Percentiles rank a stretch among this genome's conserved stretches.
Conservation (phyloP, 2,113 vertebrate genomes). For the Puffinus mauretanicus region DNA sequence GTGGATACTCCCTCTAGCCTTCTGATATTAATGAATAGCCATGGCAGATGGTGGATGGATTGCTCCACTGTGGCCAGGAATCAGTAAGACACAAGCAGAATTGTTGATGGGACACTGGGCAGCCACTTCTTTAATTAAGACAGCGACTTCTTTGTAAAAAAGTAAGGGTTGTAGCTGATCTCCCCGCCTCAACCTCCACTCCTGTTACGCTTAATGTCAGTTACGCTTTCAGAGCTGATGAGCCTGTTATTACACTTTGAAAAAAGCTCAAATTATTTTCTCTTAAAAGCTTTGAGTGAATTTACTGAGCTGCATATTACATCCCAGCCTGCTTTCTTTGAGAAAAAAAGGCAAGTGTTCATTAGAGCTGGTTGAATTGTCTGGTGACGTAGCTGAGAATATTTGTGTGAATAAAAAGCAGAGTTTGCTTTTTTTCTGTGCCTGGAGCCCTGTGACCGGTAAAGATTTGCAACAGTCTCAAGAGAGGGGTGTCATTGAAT, state of each 20-base stretch:
- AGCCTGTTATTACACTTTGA: not conserved
- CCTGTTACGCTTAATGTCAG: not conserved
- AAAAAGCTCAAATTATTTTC: not conserved
- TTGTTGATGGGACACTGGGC: not conserved
- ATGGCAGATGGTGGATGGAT: not conserved
- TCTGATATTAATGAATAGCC: not conserved
- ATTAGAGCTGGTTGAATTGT: not conserved
- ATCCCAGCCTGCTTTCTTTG: not conserved
- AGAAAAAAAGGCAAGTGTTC: not conserved
- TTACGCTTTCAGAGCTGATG: not conserved
- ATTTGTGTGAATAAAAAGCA: not conserved
- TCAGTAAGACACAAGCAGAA: not conserved
- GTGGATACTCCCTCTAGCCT: not conserved
- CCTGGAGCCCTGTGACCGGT: not conserved
- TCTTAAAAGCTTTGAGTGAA: not conserved
- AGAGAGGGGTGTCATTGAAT: not conserved
- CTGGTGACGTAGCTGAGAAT: not conserved
- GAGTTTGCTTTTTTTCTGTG: not conserved
- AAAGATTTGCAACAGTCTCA: not conserved
- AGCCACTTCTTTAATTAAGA: not conserved
- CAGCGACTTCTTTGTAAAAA: not conserved
- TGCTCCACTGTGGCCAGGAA: not conserved
- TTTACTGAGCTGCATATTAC: not conserved
- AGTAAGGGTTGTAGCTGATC: not conserved
- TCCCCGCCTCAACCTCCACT: not conserved